Conservation (phyloP, 2,888 invertebrate genomes). For the Melangyna quadrimaculata region DNA sequence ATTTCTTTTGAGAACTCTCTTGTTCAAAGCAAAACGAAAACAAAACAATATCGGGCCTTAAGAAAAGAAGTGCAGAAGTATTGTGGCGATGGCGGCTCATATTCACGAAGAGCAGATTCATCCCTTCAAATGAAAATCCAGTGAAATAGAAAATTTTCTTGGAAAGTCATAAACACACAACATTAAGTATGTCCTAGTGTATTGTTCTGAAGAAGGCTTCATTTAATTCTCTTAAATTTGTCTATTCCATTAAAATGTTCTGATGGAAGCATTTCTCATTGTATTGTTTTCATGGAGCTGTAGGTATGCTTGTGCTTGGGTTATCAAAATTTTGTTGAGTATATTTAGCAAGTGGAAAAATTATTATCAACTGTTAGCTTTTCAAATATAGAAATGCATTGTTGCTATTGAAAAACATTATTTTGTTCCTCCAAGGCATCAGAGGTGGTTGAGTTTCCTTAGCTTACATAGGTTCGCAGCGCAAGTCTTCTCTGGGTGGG, state of each 20-base stretch:
- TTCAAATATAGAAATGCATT: neutral
- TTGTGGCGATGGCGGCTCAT: neutral
- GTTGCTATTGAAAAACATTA: neutral
- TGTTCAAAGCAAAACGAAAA: constrained; percentile 12
- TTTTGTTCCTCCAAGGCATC: neutral
- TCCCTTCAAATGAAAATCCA: neutral
- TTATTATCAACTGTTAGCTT: neutral
- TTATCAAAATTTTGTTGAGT: neutral
- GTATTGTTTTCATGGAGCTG: neutral
- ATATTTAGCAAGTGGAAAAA: neutral
- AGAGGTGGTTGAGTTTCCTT: neutral
- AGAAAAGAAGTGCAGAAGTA: neutral
- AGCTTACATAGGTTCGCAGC: neutral
- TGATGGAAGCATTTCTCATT: neutral
- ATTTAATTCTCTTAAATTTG: neutral
- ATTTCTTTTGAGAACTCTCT: constrained; percentile 32
- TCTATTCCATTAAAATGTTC: neutral
- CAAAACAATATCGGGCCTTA: constrained; percentile 35
- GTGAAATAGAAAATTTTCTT: neutral
- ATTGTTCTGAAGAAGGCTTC: neutral
- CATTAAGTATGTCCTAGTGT: constrained; percentile 17
- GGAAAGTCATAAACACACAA: constrained; percentile 65
- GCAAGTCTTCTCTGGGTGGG: neutral
- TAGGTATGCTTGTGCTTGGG: neutral
- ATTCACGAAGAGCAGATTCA: neutral